Base-by-base conservation (phyloP, 2,113 vertebrate genomes). In the Lethenteron reissneri region DNA sequence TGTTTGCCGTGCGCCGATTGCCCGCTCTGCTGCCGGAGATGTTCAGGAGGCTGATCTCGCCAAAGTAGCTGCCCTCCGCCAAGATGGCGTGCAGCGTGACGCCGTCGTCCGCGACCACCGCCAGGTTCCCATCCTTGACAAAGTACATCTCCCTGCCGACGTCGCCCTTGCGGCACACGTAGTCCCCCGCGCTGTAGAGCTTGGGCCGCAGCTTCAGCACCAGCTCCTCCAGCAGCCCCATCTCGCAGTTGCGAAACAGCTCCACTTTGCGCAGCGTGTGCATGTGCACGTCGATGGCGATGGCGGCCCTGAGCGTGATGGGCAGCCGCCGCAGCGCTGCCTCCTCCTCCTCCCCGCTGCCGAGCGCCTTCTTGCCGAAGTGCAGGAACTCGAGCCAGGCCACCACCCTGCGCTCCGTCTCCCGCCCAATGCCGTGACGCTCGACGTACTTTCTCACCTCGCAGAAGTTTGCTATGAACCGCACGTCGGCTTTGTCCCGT, bases 1-100 rank as follows among this genome's bases (percentile, higher is more conserved):
- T 95, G 76, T 91, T 88, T 72, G 92, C 92, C 0, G 90, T 97
- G 71, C 91, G 84, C 2, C 89, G 85, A 76, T 92, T 97, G 59
- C 91, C 89, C 0, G 84, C 86, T 72, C 75, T 84, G 81, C 90
- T 97, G 15, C 91, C 92, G 95, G 72, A 17, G 70, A 97, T 94
- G 75, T 88, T 85, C 71, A 97, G 85, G 78, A 95, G 91, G 77
- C 92, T 97, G 78, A 97, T 95, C 82, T 95, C 92, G 21, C 92
- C 92, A n/a, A 92, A 97, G 78, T 92, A 95, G 73, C 86, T 87
- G 9, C 91, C 87, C 1, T 82, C 83, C 6, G 85, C 81, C 13
- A 94, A 83, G 58, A 90, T 78, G 0, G 89, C 91, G 10, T 82
- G 87, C 75, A 79, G 84, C 0, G 86, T 90, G 71, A 86, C 56